Percentiles rank a stretch among this genome's conserved stretches.
Conservation (phyloP, 2,113 vertebrate genomes). For the Eubucco bourcierii region DNA sequence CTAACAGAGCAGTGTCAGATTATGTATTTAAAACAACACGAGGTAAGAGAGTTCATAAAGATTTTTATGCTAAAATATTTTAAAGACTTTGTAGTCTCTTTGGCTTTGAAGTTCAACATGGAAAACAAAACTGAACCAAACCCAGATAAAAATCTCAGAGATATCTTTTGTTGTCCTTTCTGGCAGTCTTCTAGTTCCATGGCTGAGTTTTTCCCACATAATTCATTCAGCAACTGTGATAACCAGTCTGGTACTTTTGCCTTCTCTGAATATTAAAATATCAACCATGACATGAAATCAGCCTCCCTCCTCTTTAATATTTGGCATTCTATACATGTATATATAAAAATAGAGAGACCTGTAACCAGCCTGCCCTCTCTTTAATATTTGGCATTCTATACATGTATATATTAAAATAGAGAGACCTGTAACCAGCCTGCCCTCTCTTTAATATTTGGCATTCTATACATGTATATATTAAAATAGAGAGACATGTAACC, state of each 20-base stretch:
- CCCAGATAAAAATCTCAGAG: not conserved
- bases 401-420: not conserved
- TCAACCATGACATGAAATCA: not conserved
- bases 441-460: too few relatives aligned
- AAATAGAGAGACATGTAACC: too few relatives aligned
- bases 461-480: too few relatives aligned
- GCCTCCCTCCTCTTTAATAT: not conserved
- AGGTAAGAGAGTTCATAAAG: not conserved
- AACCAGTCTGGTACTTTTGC: conserved; percentile 82
- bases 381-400: not conserved
- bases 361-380: conserved; percentile 16
- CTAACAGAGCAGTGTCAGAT: not conserved
- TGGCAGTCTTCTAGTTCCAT: conserved; percentile 15
- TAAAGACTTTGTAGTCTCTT: not conserved
- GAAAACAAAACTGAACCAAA: not conserved
- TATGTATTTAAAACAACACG: not conserved
- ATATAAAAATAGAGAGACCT: too few relatives aligned
- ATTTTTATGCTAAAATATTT: not conserved
- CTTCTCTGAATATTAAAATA: conserved; percentile 76
- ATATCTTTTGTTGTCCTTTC: conserved; percentile 34
- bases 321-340: not conserved
- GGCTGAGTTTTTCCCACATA: conserved; percentile 10
- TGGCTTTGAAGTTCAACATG: not conserved
- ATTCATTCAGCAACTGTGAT: conserved; percentile 36
- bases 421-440: too few relatives aligned